Evolutionary conservation across 1,140 invertebrate species (phyloP), one percentile per base, ranked within the genome.

Genomic region (Lamellibrachia luymesi): DNA sequence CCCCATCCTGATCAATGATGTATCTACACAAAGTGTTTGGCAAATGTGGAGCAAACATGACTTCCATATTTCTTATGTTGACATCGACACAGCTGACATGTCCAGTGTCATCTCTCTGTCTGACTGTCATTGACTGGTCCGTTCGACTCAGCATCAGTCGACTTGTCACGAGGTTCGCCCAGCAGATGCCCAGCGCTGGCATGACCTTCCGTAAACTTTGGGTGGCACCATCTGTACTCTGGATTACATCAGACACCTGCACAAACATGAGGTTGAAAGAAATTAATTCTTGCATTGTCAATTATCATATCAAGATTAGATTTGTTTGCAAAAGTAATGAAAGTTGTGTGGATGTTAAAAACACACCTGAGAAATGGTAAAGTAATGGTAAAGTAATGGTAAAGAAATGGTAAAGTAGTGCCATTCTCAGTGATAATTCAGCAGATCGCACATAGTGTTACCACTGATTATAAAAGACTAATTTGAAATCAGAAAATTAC

Each of bases 141-240:
- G 94, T 94, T 38, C 94, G 94, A 8, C 96, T 96, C 17, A 98
- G 95, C 93, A 97, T 95, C 89, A 98, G 96, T 22, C 97, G 97
- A 92, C 97, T 97, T 6, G 97, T 97, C 13, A 98, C 96, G 91
- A 97, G 96, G 95, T 97, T 97, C 1, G 97, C 96, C 98, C 98
- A 98, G 6, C 97, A 97, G 56, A 98, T 94, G 17, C 98, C 96
- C 17, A 96, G 94, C 25, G 95, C 94, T 22, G 96, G 96, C 5
- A 95, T 50, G 38, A 94, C 94, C 93, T 56, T 93, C 50, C 52
- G 27, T 92, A 13, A 56, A 64, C 92, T 49, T n/a, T 91, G 49
- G 50, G 92, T 92, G 27, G 50, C 51, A 2, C 27, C 50, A 51
- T 50, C 10, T 92, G 50, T 92, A 13, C 51, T n/a, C 17, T 38